Conservation (phyloP, 2,888 invertebrate species). For the Cataglyphis cursor region DNA sequence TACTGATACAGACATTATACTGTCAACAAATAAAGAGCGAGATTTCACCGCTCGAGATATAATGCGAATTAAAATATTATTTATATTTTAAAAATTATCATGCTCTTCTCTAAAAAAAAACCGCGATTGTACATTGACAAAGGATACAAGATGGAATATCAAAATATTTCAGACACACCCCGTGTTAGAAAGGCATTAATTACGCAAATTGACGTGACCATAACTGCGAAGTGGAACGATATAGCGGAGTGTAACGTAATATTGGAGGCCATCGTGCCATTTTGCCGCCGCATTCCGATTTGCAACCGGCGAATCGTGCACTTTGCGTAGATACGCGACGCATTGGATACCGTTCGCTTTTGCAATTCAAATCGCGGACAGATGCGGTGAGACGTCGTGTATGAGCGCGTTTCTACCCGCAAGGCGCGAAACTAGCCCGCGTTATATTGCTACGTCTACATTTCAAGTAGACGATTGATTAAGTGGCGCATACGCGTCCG, state of each 20-base stretch:
- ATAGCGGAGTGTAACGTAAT: neutral
- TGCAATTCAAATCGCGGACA: conserved; percentile 82
- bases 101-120: neutral
- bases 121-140: neutral
- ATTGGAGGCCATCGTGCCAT: neutral
- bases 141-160: neutral
- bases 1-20: neutral
- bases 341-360: conserved; percentile 69
- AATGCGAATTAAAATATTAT: neutral
- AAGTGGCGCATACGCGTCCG: conserved; percentile 31
- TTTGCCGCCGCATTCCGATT: conserved; percentile 17
- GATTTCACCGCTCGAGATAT: neutral
- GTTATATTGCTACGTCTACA: conserved; percentile 49
- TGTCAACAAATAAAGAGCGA: neutral
- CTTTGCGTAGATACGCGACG: neutral
- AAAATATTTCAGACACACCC: neutral
- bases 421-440: conserved; percentile 60
- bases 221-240: neutral
- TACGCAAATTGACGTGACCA: conserved; percentile 8
- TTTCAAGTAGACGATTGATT: conserved; percentile 62
- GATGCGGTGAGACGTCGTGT: conserved; percentile 63
- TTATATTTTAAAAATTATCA: neutral
- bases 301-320: conserved; percentile 26
- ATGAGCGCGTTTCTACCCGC: conserved; percentile 52
- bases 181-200: neutral